Conservation (phyloP, 2,113 vertebrate species). For the Propithecus coquereli region DNA sequence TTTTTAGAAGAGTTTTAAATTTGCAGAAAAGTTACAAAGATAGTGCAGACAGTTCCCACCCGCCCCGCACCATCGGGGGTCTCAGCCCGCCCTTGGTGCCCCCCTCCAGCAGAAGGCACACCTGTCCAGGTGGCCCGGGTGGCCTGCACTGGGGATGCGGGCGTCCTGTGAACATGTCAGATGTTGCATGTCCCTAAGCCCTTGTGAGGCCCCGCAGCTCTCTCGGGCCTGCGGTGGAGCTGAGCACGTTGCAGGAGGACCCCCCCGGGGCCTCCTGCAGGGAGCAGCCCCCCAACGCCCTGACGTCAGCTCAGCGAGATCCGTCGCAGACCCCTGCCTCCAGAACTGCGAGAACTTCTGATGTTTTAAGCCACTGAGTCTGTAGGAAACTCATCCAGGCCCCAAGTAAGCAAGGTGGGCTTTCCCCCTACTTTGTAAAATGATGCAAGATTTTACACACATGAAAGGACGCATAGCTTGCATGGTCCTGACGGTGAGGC, state of each 20-base stretch:
- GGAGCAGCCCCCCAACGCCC: not conserved
- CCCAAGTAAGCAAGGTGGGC: not conserved
- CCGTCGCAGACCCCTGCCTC: not conserved
- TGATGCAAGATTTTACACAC: not conserved
- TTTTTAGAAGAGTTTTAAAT: not conserved
- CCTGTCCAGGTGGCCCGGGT: not conserved
- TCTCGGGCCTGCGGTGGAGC: not conserved
- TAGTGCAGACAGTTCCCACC: not conserved
- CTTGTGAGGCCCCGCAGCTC: not conserved
- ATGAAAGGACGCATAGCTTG: not conserved
- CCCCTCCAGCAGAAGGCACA: accelerated
- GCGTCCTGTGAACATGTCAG: not conserved
- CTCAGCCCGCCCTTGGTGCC: accelerated
- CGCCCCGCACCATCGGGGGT: accelerated
- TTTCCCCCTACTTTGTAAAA: not conserved
- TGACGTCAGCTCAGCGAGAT: not conserved
- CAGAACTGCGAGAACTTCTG: not conserved
- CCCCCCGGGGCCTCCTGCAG: too few species aligned
- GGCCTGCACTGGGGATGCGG: accelerated
- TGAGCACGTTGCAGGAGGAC: accelerated
- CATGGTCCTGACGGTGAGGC: too few species aligned
- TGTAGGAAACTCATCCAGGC: not conserved
- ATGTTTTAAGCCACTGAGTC: not conserved
- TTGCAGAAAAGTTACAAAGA: not conserved
- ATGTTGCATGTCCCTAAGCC: accelerated